Evolutionary conservation across 2,113 vertebrate species (phyloP), one percentile per base, ranked within the genome.

Genomic region (rat (Rattus norvegicus)): DNA sequence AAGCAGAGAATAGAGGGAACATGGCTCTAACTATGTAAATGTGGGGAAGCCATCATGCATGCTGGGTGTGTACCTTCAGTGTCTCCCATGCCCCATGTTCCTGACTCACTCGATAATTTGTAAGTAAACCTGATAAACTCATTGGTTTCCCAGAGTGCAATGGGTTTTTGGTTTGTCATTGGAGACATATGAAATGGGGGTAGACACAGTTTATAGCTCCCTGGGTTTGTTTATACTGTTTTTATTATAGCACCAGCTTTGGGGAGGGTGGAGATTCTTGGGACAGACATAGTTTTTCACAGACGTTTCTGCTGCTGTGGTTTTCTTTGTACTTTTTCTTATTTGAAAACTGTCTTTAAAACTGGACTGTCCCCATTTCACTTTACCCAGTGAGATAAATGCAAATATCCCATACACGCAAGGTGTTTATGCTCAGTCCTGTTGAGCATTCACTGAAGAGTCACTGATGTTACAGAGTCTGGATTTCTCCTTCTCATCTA

Each of bases 261-360:
- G 81, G 39, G 26, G n/a, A 0, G 19, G 83, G 22, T 47, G 3
- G 17, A 52, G 19, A 11, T 49, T 47, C 65, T 30, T 4, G 8
- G 72, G 39, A n/a, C 19, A 54, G 13, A 33, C 5, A 14, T 12
- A 22, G 5, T 22, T 70, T 87, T n/a, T 26, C 47, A 70, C 30
- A 12, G 47, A 61, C 22, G 30, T 28, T 92, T 56, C 59, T 39
- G 4, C 4, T 59, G 49, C 2, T 88, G 13, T 52, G 90, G 90
- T 89, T 70, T 83, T 65, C 26, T 85, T 65, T 19, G 24, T 85
- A 11, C 24, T 28, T 63, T n/a, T 84, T 84, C 30, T 24, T 52
- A 33, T 67, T 91, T 88, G 36, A 67, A 93, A 93, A 30, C 39
- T n/a, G 11, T 83, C 69, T 83, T 76, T 26, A 65, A 94, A 88